Conservation (phyloP, 2,113 vertebrate species). For the Gavialis gangeticus region DNA sequence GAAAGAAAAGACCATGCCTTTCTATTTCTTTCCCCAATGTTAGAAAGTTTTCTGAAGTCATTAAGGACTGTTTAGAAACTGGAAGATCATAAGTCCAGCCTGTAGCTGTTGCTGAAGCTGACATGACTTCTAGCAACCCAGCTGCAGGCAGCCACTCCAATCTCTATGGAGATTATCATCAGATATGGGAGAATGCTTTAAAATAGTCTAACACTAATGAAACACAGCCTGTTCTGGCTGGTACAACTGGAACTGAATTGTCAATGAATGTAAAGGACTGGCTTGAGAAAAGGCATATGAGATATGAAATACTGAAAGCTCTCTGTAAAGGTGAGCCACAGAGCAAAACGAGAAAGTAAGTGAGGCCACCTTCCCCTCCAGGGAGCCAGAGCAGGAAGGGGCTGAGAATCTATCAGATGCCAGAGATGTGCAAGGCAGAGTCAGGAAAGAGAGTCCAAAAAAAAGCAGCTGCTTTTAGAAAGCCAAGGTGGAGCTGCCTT, state of each 20-base stretch:
- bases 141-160: neutral
- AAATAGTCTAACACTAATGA: slow-evolving; percentile 30
- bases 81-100: neutral
- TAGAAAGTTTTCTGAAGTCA: neutral
- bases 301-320: neutral
- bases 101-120: slow-evolving; percentile 26
- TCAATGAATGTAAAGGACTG: neutral
- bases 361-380: neutral
- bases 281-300: neutral
- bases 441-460: neutral
- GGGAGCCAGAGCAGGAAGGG: neutral
- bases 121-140: slow-evolving; percentile 5
- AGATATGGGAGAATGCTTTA: slow-evolving; percentile 24
- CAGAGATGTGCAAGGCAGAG: rapidly evolving
- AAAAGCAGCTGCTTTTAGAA: neutral
- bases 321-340: neutral
- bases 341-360: neutral
- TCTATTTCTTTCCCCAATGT: neutral
- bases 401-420: rapidly evolving
- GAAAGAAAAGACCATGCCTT: neutral
- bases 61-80: neutral
- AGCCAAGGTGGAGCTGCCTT: neutral
- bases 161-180: slow-evolving; percentile 74
- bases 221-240: neutral
- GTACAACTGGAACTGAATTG: neutral